phyloP scores from a whole-genome alignment of 2,113 vertebrate genomes.

The Ranitomeya imitator region DNA sequence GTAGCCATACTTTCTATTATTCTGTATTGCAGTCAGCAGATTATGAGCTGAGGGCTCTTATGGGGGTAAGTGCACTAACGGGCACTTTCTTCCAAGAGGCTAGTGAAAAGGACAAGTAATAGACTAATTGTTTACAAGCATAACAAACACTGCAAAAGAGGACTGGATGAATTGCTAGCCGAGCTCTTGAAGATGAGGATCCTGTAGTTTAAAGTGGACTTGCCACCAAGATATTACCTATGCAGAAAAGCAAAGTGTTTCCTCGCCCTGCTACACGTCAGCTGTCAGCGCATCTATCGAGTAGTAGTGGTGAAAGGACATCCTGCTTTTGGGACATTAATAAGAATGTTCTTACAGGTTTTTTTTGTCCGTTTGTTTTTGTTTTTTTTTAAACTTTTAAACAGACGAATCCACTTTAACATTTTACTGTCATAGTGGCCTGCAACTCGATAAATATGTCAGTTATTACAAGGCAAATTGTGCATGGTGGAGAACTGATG shows the following conservation, averaged over 20 bases:
- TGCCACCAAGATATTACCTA: not conserved
- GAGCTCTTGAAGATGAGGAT: not conserved
- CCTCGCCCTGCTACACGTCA: not conserved
- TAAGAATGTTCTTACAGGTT: not conserved
- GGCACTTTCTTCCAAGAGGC: not conserved
- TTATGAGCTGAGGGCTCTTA: not conserved
- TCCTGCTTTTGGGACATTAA: not conserved
- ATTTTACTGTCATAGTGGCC: slow-evolving; percentile 21
- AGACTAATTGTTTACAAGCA: not conserved
- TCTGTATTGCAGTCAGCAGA: slow-evolving; percentile 22
- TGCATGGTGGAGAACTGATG: not conserved
- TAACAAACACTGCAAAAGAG: not conserved
- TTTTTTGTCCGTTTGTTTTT: not conserved
- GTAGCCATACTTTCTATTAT: slow-evolving; percentile 24
- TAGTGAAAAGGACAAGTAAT: not conserved
- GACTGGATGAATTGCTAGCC: not conserved
- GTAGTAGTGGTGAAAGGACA: not conserved
- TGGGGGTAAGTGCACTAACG: not conserved
- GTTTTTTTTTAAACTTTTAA: not conserved
- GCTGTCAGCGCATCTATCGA: not conserved
- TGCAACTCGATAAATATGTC: not conserved
- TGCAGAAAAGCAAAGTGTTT: not conserved
- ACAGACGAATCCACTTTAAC: not conserved
- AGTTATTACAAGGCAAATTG: no score
- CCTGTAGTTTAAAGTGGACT: not conserved